Conservation (phyloP, 2,888 invertebrate species). For the Hybos culiciformis region DNA sequence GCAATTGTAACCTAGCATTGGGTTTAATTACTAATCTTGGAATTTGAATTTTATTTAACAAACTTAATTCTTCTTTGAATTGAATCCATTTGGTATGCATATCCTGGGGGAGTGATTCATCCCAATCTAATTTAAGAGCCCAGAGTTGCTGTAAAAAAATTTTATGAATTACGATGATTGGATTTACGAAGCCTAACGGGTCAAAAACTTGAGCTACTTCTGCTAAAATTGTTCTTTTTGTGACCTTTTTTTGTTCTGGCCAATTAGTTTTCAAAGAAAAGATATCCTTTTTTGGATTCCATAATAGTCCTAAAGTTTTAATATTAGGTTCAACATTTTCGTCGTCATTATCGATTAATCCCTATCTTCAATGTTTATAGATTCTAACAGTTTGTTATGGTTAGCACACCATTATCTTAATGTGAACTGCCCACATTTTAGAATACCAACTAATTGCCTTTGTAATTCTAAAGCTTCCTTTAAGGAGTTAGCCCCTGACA, state of each 20-base stretch:
- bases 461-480: constrained; percentile 1
- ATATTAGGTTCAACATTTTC: background rate
- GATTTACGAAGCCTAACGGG: background rate
- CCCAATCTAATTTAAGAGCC: background rate
- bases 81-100: background rate
- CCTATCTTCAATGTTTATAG: too few relatives aligned
- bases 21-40: too few relatives aligned
- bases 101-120: too few relatives aligned
- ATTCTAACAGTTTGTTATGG: background rate
- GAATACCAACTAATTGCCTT: background rate
- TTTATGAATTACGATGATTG: background rate
- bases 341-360: too few relatives aligned
- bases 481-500: constrained; percentile 5
- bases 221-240: background rate
- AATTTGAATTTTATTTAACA: too few relatives aligned
- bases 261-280: background rate
- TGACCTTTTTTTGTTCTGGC: background rate
- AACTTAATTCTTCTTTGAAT: background rate
- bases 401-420: constrained; percentile 3
- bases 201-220: background rate
- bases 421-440: background rate
- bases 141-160: too few relatives aligned
- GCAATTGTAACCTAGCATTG: too few relatives aligned
- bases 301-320: background rate
- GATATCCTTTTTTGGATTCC: background rate